Evolutionary conservation across 2,113 vertebrate genomes (phyloP).

Genomic region (Cebus imitator): DNA sequence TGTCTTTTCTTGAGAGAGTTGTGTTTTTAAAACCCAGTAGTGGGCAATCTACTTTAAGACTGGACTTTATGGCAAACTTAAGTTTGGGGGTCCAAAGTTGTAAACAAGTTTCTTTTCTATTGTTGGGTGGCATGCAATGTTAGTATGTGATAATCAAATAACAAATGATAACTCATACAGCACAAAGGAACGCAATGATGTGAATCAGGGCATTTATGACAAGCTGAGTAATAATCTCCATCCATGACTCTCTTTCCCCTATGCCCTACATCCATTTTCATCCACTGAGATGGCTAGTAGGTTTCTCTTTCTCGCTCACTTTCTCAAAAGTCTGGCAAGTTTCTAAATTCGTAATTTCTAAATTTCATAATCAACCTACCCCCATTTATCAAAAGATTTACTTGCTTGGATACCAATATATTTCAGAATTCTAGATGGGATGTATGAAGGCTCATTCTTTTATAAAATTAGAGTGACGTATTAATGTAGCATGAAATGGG

Average conservation of each 20-base stretch:
- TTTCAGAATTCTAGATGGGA: slow-evolving; percentile 64
- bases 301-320: neutral
- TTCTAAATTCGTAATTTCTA: neutral
- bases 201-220: neutral
- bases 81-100: neutral
- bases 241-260: neutral
- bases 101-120: neutral
- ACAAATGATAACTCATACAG: neutral
- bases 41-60: neutral
- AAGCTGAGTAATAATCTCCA: neutral
- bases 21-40: neutral
- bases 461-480: slow-evolving; percentile 75
- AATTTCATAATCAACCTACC: neutral
- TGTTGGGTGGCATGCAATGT: neutral
- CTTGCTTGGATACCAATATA: slow-evolving; percentile 60
- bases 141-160: neutral
- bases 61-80: neutral
- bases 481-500: slow-evolving; percentile 80
- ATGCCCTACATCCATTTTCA: neutral
- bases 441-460: slow-evolving; percentile 61
- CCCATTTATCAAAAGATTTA: slow-evolving; percentile 49
- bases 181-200: neutral
- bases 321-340: neutral
- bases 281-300: neutral
- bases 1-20: neutral